Base-by-base conservation (phyloP, 1,140 invertebrate genomes). In the Drosophila busckii region DNA sequence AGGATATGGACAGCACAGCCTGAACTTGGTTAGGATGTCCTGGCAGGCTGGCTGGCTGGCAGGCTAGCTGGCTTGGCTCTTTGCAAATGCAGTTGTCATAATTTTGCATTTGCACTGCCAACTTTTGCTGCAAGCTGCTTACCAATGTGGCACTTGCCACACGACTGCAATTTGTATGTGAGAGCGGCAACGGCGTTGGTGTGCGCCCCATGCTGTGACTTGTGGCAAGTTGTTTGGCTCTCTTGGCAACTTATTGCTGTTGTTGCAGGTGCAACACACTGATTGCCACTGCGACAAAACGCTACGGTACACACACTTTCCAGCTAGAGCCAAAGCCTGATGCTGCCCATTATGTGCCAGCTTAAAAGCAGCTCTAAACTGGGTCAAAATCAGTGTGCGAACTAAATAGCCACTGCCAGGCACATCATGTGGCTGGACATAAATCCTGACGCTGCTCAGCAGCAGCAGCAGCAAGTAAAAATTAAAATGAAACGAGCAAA, bases 51-150 rank as follows among this genome's bases (percentile, higher is more conserved):
- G 46, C 16, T 20, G 2, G 12, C 3, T 0, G 6, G 7, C 8
- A 60, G 52, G 32, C 25, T 55, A 42, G 35, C 38, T 49, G 35
- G 20, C 38, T 68, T 65, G 55, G 73, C 68, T 78, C 60, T 60
- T 75, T 68, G 73, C 73, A 78, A 78, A 80, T 78, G 73, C 73
- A 78, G 73, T 78, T 78, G 73, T 78, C 73, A 78, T 78, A 78
- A 78, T 80, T 78, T 80, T 78, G 73, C 73, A 78, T 78, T 80
- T 78, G 62, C n/a, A 26, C 68, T 59, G 58, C 19, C n/a, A 20
- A 35, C 22, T 25, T 29, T 25, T 16, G 9, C 13, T 12, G 17
- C 34, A 23, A 7, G 15, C 35, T 25, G 28, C 34, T 26, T 20
- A 41, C 23, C 32, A 12, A 10, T 32, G 45, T 31, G 49, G 17